Percentiles rank a stretch among this genome's conserved stretches.
These are phyloP conservation scores for Caradrina clavipalpis DNA, from an alignment of 2,888 invertebrate genomes.

Conservation along the genomic window DNA sequence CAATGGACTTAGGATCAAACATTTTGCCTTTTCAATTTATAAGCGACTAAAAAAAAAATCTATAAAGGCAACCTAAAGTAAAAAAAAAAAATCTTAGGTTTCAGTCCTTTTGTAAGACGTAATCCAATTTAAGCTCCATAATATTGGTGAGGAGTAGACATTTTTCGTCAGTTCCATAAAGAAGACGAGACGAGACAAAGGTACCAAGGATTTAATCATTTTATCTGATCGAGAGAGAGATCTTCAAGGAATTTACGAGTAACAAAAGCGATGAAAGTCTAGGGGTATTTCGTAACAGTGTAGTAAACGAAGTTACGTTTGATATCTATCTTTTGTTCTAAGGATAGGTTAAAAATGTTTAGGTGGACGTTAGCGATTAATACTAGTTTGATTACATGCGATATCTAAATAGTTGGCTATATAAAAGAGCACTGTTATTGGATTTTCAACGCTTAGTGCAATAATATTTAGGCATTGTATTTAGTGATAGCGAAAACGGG, in stretches of 20 bases:
- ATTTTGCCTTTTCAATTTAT: constrained; percentile 8
- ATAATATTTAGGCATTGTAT: neutral
- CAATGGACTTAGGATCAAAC: neutral
- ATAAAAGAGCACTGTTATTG: neutral
- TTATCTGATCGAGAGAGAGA: constrained; percentile 51
- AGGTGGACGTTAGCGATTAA: neutral
- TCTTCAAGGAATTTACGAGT: constrained; percentile 56
- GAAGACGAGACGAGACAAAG: constrained; percentile 60
- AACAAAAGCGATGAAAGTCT: constrained; percentile 58
- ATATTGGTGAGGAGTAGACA: constrained; percentile 44
- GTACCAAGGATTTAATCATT: constrained; percentile 59
- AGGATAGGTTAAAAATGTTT: constrained; percentile 22
- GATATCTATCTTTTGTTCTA: constrained; percentile 42
- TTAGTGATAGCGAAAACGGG: neutral
- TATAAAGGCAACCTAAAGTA: neutral
- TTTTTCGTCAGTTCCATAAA: constrained; percentile 57
- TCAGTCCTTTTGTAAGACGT: constrained; percentile 47
- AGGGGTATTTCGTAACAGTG: constrained; percentile 31
- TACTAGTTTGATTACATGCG: too few species aligned
- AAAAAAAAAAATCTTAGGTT: constrained; percentile 26
- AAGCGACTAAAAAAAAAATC: neutral
- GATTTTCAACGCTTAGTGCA: neutral
- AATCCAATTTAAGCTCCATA: constrained; percentile 53
- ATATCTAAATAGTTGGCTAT: neutral
- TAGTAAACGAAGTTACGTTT: constrained; percentile 31